Percentiles rank a stretch among this genome's conserved stretches.
phyloP scores from a whole-genome alignment of 1,140 invertebrate species.

The Micrasema longulum region DNA sequence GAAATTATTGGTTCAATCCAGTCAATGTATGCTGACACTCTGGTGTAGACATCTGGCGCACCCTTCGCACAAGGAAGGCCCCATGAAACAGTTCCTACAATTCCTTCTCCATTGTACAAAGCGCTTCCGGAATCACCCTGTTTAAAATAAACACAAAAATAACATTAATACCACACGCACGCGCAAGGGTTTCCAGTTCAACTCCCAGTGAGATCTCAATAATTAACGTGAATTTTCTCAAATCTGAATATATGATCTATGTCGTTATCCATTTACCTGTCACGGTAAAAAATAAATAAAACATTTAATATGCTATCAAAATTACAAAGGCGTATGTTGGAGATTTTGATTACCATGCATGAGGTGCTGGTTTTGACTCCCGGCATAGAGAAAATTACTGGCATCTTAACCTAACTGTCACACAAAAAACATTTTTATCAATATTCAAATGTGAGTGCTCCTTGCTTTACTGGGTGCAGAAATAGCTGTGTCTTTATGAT shows the following conservation, averaged over 20 bases:
- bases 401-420: no score
- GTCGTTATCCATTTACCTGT: neutral
- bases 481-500: no score
- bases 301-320: neutral
- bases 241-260: neutral
- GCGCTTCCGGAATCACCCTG: conserved; percentile 64
- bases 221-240: neutral
- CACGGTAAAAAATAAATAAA: neutral
- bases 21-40: conserved; percentile 60
- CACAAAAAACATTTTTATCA: no score
- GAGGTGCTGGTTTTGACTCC: no score
- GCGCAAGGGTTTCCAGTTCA: no score
- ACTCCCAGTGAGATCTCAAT: neutral
- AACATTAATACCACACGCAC: no score
- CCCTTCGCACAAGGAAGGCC: conserved; percentile 68
- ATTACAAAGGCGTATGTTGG: no score
- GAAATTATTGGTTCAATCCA: conserved; percentile 1
- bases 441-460: no score
- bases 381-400: no score
- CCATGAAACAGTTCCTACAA: conserved; percentile 71
- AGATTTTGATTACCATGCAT: no score
- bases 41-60: conserved; percentile 63
- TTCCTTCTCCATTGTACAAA: conserved; percentile 57
- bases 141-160: neutral
- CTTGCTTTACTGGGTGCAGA: no score